phyloP scores from a whole-genome alignment of 1,140 invertebrate species.

The Neuroterus valhalla region DNA sequence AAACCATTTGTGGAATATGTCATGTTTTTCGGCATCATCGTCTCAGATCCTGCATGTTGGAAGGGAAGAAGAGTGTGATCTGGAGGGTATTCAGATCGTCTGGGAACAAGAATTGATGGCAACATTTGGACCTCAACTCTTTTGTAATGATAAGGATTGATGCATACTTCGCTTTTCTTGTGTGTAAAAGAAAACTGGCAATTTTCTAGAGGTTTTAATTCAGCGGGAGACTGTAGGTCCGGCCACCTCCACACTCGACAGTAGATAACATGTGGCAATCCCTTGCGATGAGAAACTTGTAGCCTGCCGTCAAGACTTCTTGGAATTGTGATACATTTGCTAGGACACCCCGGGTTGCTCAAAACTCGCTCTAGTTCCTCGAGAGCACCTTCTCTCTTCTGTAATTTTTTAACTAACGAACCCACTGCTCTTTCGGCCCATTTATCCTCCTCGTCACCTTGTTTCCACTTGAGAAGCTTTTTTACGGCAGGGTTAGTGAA shows the following conservation, averaged over 20 bases:
- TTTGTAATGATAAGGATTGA: conserved; percentile 99
- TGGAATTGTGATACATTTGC: conserved; percentile 98
- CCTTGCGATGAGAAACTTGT: conserved; percentile 96
- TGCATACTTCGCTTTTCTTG: conserved; percentile 98
- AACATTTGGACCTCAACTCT: conserved; percentile 94
- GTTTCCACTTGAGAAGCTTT: conserved; percentile 97
- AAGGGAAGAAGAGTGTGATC: conserved; percentile 92
- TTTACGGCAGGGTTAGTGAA: conserved; percentile 98
- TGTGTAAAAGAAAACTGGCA: conserved; percentile 96
- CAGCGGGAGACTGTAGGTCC: conserved; percentile 97
- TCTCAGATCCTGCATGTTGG: conserved; percentile 90
- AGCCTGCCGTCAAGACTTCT: conserved; percentile 95
- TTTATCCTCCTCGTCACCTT: conserved; percentile 98
- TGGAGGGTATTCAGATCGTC: conserved; percentile 96
- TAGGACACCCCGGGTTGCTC: conserved; percentile 93
- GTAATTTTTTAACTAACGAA: conserved; percentile 97
- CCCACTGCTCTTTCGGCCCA: conserved; percentile 99
- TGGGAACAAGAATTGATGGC: conserved; percentile 95
- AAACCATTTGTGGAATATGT: conserved; percentile 90
- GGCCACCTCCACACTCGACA: conserved; percentile 99
- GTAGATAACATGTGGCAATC: conserved; percentile 98
- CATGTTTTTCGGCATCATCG: conserved; percentile 96
- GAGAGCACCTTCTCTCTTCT: conserved; percentile 96
- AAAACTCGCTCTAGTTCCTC: conserved; percentile 97
- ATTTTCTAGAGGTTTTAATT: conserved; percentile 94